These are phyloP conservation scores for Accipiter virgatus DNA, from an alignment of 2,113 vertebrate species.

Conservation along the genomic window DNA sequence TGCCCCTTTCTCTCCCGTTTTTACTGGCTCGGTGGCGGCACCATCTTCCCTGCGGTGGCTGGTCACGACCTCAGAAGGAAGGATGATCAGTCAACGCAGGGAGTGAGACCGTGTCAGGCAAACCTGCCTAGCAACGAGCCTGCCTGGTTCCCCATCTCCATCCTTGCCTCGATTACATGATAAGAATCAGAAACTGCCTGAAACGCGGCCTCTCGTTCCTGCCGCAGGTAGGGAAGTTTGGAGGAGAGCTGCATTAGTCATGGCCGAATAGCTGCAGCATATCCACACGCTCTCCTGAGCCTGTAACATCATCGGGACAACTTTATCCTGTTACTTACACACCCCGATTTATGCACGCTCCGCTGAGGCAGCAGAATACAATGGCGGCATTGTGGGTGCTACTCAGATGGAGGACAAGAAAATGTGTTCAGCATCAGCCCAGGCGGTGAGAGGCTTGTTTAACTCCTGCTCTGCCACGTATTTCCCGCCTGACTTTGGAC, in stretches of 20 bases:
- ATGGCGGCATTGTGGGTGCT: background rate
- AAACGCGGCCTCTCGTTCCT: accelerated
- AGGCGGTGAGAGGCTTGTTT: accelerated
- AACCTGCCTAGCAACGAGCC: background rate
- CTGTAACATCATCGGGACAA: background rate
- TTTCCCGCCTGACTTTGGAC: background rate
- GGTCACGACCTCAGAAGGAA: background rate
- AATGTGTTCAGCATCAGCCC: background rate
- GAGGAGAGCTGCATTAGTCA: background rate
- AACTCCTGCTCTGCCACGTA: background rate
- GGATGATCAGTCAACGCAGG: background rate
- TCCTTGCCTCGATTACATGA: accelerated
- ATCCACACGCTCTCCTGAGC: accelerated
- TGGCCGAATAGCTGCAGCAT: background rate
- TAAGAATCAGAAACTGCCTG: background rate
- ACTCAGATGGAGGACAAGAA: background rate
- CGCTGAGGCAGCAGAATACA: background rate
- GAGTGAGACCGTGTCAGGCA: accelerated
- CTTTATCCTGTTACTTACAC: background rate
- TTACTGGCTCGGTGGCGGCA: accelerated
- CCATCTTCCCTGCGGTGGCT: accelerated
- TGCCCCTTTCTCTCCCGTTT: accelerated
- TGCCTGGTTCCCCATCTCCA: background rate
- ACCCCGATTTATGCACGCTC: accelerated
- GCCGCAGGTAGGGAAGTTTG: background rate